These are phyloP conservation scores for Pantala flavescens DNA, from an alignment of 1,140 invertebrate species.

Conservation along the genomic window DNA sequence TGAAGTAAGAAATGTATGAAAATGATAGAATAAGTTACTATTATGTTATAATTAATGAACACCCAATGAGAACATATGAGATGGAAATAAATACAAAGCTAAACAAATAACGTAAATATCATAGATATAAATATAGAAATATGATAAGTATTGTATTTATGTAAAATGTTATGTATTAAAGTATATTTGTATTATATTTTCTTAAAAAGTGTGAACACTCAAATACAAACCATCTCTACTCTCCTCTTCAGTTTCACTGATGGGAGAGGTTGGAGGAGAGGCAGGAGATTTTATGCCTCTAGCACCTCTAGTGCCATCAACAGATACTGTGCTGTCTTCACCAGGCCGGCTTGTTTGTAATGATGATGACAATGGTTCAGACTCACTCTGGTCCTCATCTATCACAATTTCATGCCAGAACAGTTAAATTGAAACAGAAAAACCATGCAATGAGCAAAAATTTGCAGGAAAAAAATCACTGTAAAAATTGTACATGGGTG, in stretches of 20 bases:
- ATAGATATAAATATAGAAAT: too few species aligned
- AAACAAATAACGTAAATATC: too few species aligned
- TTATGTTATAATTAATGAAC: too few species aligned
- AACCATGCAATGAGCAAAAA: neutral
- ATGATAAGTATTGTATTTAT: too few species aligned
- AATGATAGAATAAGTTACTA: too few species aligned
- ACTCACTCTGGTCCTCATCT: slow-evolving; percentile 22
- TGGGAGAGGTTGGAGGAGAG: slow-evolving; percentile 32
- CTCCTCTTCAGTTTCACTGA: slow-evolving; percentile 68
- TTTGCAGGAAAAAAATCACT: neutral
- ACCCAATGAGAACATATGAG: too few species aligned
- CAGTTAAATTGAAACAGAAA: neutral
- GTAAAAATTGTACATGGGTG: too few species aligned
- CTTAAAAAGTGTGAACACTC: too few species aligned
- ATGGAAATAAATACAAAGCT: too few species aligned
- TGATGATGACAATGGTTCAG: slow-evolving; percentile 27
- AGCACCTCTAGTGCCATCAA: neutral
- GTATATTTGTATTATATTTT: too few species aligned
- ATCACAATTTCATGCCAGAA: slow-evolving; percentile 16
- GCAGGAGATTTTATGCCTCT: slow-evolving; percentile 39
- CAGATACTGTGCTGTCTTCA: slow-evolving; percentile 15
- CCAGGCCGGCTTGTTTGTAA: slow-evolving; percentile 24
- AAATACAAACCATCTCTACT: slow-evolving; percentile 44
- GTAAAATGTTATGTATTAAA: too few species aligned
- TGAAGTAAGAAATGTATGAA: too few species aligned